phyloP scores from a whole-genome alignment of 2,113 vertebrate species.

The Eretmochelys imbricata region DNA sequence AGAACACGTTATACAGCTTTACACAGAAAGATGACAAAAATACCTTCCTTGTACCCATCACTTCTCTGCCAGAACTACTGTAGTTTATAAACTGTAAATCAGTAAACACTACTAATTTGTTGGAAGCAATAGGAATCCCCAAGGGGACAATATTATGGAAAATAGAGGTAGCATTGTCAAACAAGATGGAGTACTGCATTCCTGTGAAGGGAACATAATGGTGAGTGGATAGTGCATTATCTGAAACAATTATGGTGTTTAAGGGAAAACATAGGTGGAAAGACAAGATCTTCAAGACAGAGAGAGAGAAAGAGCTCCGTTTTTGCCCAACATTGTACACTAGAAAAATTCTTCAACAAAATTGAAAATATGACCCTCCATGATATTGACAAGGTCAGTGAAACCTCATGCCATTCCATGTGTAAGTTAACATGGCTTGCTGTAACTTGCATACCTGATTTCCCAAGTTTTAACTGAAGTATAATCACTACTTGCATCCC shows the following conservation, averaged over 20 bases:
- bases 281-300: neutral
- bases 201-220: neutral
- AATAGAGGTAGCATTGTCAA: neutral
- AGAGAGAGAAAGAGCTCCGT: neutral
- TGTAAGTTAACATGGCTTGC: neutral
- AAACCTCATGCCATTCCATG: neutral
- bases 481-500: neutral
- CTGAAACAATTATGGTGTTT: neutral
- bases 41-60: neutral
- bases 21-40: neutral
- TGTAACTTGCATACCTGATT: neutral
- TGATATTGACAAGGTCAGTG: neutral
- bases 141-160: neutral
- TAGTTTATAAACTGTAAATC: neutral
- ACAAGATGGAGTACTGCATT: neutral
- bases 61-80: neutral
- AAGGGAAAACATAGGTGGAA: neutral
- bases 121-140: neutral
- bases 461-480: neutral
- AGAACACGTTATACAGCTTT: neutral
- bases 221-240: neutral
- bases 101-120: neutral
- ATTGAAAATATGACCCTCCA: neutral
- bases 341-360: neutral
- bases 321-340: neutral